Base-by-base conservation (phyloP, 1,140 invertebrate species). In the Drosophila kepulauana region DNA sequence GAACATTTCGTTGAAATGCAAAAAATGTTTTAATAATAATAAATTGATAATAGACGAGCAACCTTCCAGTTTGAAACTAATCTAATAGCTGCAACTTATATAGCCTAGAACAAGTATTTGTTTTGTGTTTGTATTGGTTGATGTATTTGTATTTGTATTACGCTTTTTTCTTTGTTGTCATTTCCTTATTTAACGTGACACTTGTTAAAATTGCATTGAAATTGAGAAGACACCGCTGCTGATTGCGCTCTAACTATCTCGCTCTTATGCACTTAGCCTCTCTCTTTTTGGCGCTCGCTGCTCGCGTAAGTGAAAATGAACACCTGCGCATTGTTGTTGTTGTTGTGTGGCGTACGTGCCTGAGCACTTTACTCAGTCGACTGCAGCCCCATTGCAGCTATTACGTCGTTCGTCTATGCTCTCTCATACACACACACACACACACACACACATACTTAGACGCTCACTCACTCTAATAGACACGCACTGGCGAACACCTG, bases 161-260 rank as follows among this genome's bases (percentile, higher is more conserved):
- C 7, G 20, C 52, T 38, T 43, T 30, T 49, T 38, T 15, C 71
- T 54, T 88, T 76, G 76, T 88, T 79, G 81, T 78, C 78, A 81
- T 84, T 88, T 88, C 84, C 84, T 88, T 88, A 89, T 89, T 88
- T 78, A 89, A 88, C 63, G 62, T 89, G 84, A 84, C 85, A 89
- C 85, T 88, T 89, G 81, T 81, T 66, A 63, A 77, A 67, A 70
- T 84, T 81, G 84, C 85, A 89, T 84, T 88, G 84, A 84, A 89
- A 88, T 64, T 82, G 84, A 87, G 84, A 82, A 78, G 84, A 58
- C 68, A 72, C 35, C 57, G 64, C 38, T 74, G 64, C 38, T 74
- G 56, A 68, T 73, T 67, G 61, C 33, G 13, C 15, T 15, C 65
- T n/a, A 5, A 51, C 45, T 13, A 38, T 25, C 48, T 15, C 46